Base-by-base conservation (phyloP, 2,888 invertebrate species). In the Acanthosepion pharaonis region DNA sequence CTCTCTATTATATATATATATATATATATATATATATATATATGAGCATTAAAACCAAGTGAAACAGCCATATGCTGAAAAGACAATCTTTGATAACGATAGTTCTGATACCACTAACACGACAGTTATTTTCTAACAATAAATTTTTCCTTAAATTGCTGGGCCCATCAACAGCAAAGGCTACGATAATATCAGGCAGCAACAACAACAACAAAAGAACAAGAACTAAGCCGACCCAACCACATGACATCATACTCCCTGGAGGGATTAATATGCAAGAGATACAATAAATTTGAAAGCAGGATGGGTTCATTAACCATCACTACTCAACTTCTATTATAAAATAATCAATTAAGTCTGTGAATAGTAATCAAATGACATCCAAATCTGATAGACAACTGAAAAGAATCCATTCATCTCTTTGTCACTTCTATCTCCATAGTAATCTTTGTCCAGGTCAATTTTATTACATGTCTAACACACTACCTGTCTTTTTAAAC, bases 321-420 rank as follows among this genome's bases (percentile, higher is more conserved):
- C 78, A n/a, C 78, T 23, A n/a, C n/a, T 78, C 78, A 78, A 78
- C 78, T 33, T 78, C 78, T 78, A 78, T 78, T 78, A 78, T 78
- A n/a, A 78, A 78, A n/a, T 78, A 78, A 78, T 78, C 78, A 78
- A 78, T 78, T 78, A 78, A 78, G 78, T n/a, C 33, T 8, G n/a
- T 28, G 78, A 28, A n/a, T n/a, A 78, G n/a, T 33, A 78, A 78
- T 78, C 78, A 78, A 9, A 78, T 78, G 78, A 78, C n/a, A 78
- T n/a, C 78, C 23, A n/a, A 78, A n/a, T n/a, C n/a, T 33, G 78
- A 78, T 78, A 78, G 15, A 78, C 78, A 78, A 78, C n/a, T 78
- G 78, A n/a, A 78, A 42, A 33, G 33, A 78, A 78, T 9, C 78
- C 78, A 78, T 78, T 78, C n/a, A 18, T 78, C 78, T 78, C 33